Percentiles rank a stretch among this genome's conserved stretches.
phyloP scores from a whole-genome alignment of 2,113 vertebrate species.

The Heliornis fulica region DNA sequence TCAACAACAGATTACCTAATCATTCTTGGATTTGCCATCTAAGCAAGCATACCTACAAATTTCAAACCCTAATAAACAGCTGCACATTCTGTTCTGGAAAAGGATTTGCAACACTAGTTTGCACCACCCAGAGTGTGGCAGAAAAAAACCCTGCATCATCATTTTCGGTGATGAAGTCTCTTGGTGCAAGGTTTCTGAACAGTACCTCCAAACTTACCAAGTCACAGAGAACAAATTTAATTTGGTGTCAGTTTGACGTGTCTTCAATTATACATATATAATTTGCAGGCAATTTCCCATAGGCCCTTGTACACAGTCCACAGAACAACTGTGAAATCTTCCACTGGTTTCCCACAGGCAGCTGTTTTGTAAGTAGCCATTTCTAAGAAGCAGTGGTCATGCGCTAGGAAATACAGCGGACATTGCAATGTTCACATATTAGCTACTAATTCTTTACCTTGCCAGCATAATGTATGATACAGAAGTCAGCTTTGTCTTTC shows the following conservation, averaged over 20 bases:
- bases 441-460: conserved; percentile 80
- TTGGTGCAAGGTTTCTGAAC: not conserved
- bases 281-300: not conserved
- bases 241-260: not conserved
- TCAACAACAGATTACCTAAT: not conserved
- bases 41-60: not conserved
- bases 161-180: not conserved
- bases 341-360: not conserved
- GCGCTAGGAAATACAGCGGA: not conserved
- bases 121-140: not conserved
- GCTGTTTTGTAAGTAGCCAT: not conserved
- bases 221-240: not conserved
- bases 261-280: not conserved
- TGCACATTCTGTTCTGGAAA: not conserved
- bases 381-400: not conserved
- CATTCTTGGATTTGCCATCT: not conserved
- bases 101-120: not conserved
- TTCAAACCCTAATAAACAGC: not conserved
- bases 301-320: not conserved
- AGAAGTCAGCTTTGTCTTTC: conserved; percentile 97
- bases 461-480: conserved; percentile 96
- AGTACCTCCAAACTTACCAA: not conserved
- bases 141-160: not conserved
- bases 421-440: not conserved
- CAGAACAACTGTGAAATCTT: not conserved